Base-by-base conservation (phyloP, 2,113 vertebrate genomes). In the Cromileptes altivelis region DNA sequence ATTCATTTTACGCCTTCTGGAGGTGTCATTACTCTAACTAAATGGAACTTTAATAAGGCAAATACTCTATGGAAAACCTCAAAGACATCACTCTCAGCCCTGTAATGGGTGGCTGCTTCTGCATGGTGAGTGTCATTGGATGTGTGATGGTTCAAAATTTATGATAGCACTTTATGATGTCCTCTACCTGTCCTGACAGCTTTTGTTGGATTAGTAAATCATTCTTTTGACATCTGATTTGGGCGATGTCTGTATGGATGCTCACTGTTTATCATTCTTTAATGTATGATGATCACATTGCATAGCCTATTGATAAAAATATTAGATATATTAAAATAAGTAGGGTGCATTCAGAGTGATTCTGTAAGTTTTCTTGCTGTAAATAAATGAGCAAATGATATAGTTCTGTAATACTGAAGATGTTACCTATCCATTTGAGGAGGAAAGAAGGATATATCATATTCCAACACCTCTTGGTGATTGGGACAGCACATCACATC, bases 21-120 rank as follows among this genome's bases (percentile, higher is more conserved):
- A 42, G 6, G 27, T 71, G 45, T 70, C 30, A 82, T 53, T 58
- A 21, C 27, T 65, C 25, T 64, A 82, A 77, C 75, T 76, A 82
- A 82, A 87, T 80, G 7, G 67, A 77, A 81, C 19, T 62, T 80
- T 64, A 50, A 82, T 83, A 47, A 75, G 18, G 25, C n/a, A 85
- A 85, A 72, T 63, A 53, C 67, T 79, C 70, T 60, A 27, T 37
- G 56, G 63, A 60, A 68, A 81, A 53, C 50, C 19, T 62, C 23
- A 82, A 45, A 75, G 79, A 60, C 25, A 56, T 30, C 80, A 65
- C 37, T 15, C n/a, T 68, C 49, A 55, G 62, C 11, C 14, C 49
- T 68, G 55, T 40, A 70, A 73, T 13, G 62, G 45, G 58, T 27
- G 19, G 11, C 42, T 61, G 49, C 23, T 7, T 18, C 58, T 67